Conservation (phyloP, 2,113 vertebrate species). For the Rhabdomys dilectus region DNA sequence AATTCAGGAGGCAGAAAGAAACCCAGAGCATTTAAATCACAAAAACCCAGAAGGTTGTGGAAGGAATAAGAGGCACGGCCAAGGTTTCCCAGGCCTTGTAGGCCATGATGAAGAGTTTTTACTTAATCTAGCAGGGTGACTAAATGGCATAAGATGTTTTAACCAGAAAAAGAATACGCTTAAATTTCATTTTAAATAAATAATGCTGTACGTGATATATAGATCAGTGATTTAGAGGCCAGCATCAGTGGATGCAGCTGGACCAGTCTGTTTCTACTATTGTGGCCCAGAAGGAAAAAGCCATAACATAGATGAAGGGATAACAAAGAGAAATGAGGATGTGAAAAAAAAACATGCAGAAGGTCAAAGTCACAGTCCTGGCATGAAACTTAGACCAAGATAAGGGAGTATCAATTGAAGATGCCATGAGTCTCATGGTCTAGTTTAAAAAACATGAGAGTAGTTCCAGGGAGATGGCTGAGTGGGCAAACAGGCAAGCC, state of each 20-base stretch:
- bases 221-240: neutral
- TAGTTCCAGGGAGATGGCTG: neutral
- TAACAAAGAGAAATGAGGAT: neutral
- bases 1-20: neutral
- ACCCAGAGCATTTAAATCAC: neutral
- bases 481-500: neutral
- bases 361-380: neutral
- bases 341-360: neutral
- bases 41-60: neutral
- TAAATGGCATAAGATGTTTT: neutral
- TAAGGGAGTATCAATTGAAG: neutral
- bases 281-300: neutral
- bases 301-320: neutral
- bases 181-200: slow-evolving; percentile 36
- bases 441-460: slow-evolving; percentile 21
- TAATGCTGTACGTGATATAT: neutral
- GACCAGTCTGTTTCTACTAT: neutral
- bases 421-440: neutral
- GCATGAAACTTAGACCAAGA: neutral
- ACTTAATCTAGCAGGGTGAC: neutral
- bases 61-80: neutral
- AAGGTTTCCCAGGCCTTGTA: slow-evolving; percentile 16
- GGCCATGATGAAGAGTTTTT: neutral
- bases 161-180: neutral
- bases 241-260: neutral